These are phyloP conservation scores for Drosophila miranda DNA, from an alignment of 1,140 invertebrate genomes.

Conservation along the genomic window DNA sequence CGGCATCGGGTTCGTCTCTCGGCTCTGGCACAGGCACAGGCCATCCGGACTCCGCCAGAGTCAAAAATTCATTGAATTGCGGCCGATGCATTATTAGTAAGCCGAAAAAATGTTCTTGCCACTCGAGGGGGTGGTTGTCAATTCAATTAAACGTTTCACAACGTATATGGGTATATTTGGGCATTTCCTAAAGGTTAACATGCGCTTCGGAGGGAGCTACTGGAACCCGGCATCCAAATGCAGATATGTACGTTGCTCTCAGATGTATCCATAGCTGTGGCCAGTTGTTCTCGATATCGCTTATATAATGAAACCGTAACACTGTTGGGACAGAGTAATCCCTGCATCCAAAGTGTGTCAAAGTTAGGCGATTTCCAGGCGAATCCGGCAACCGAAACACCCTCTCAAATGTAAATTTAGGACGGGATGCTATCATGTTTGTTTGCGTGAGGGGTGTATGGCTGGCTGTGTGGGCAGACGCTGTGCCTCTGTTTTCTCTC, in stretches of 20 bases:
- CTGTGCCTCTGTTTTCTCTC: constrained; percentile 25
- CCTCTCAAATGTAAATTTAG: constrained; percentile 4
- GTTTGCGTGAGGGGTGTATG: constrained; percentile 8
- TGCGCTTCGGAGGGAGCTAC: constrained; percentile 34
- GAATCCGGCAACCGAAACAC: constrained; percentile 11
- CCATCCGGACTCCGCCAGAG: constrained; percentile 39
- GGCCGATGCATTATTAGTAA: constrained; percentile 80
- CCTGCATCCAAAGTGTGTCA: neutral
- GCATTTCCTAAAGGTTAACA: constrained; percentile 61
- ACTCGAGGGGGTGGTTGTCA: constrained; percentile 18
- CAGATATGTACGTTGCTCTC: constrained; percentile 34
- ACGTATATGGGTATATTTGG: constrained; percentile 21
- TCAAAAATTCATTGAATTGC: constrained; percentile 81
- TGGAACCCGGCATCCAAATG: constrained; percentile 28
- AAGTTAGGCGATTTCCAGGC: neutral
- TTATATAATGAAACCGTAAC: constrained; percentile 7
- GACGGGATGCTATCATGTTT: neutral
- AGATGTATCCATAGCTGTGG: no score
- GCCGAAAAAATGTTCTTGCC: constrained; percentile 71
- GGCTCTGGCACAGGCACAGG: constrained; percentile 3
- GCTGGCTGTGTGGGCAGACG: constrained; percentile 39
- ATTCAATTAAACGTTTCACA: no score
- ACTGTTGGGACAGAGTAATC: neutral
- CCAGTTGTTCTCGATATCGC: constrained; percentile 10
- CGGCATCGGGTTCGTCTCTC: neutral